Conservation (phyloP, 1,140 invertebrate genomes). For the Eubasilissa regina region DNA sequence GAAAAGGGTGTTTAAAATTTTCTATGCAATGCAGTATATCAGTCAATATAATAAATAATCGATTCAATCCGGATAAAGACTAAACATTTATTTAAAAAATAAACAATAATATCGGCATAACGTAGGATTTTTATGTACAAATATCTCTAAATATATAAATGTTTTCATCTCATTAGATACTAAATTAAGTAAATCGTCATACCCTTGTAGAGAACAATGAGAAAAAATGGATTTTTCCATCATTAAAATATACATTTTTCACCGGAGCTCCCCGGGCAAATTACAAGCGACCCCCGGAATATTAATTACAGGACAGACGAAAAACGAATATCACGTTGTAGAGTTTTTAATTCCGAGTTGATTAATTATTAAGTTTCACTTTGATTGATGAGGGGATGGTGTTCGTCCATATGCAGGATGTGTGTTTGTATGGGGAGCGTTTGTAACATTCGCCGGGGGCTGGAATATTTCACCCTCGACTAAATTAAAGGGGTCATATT, state of each 20-base stretch:
- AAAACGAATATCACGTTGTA: constrained; percentile 50
- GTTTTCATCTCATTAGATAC: too few species aligned
- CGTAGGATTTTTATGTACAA: too few species aligned
- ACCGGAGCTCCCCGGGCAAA: constrained; percentile 36
- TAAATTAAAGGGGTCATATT: constrained; percentile 28
- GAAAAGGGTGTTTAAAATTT: too few species aligned
- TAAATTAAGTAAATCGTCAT: too few species aligned
- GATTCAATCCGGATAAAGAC: too few species aligned
- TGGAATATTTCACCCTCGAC: constrained; percentile 12
- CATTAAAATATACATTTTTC: constrained; percentile 26
- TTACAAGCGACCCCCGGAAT: constrained; percentile 35
- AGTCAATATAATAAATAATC: too few species aligned
- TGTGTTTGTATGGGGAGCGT: constrained; percentile 3
- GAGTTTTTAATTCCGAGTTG: constrained; percentile 57
- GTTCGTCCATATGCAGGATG: constrained; percentile 21
- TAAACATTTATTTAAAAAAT: too few species aligned
- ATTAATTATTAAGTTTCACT: constrained; percentile 57
- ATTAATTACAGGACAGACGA: constrained; percentile 43
- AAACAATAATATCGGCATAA: too few species aligned
- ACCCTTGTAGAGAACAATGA: background rate
- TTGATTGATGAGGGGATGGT: constrained; percentile 53
- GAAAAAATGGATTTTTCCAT: constrained; percentile 11
- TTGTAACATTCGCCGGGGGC: background rate
- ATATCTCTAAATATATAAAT: too few species aligned
- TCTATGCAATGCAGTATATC: too few species aligned